phyloP scores from a whole-genome alignment of 2,797 vertebrate genomes.

The Helostoma temminkii region DNA sequence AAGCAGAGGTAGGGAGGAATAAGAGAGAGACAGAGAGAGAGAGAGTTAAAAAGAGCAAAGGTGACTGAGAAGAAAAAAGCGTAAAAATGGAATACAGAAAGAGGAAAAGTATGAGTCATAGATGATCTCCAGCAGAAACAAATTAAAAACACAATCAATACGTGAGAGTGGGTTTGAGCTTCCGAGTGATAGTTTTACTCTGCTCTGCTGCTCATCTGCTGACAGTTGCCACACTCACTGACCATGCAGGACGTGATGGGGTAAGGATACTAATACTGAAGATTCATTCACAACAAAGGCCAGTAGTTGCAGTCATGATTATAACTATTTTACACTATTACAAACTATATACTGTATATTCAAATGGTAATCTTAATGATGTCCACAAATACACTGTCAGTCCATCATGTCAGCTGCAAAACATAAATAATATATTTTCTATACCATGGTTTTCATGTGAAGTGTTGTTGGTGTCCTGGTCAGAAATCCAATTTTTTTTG shows the following conservation, averaged over 20 bases:
- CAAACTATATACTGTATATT: no score
- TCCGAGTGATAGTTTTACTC: slow-evolving; percentile 27
- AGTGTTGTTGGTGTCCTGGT: no score
- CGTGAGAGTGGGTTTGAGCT: slow-evolving; percentile 40
- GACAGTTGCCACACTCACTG: slow-evolving; percentile 21
- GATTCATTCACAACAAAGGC: neutral
- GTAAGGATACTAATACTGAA: neutral
- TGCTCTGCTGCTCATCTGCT: slow-evolving; percentile 15
- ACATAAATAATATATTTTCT: no score
- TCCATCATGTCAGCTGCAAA: neutral
- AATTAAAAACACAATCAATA: slow-evolving; percentile 62
- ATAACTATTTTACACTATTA: neutral
- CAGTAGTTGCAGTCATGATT: neutral
- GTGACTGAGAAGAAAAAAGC: slow-evolving; percentile 8
- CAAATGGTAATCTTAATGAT: neutral
- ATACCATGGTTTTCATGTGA: no score
- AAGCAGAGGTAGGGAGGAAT: neutral
- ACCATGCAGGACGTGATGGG: slow-evolving; percentile 1
- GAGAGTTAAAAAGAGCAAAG: slow-evolving; percentile 10
- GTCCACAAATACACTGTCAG: neutral
- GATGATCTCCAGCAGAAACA: slow-evolving; percentile 40
- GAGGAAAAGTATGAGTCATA: slow-evolving; percentile 44
- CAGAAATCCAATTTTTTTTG: no score
- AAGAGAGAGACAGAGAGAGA: neutral
- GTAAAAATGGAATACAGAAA: slow-evolving; percentile 14